Conservation (phyloP, 2,888 invertebrate genomes). For the Beris chalybata region DNA sequence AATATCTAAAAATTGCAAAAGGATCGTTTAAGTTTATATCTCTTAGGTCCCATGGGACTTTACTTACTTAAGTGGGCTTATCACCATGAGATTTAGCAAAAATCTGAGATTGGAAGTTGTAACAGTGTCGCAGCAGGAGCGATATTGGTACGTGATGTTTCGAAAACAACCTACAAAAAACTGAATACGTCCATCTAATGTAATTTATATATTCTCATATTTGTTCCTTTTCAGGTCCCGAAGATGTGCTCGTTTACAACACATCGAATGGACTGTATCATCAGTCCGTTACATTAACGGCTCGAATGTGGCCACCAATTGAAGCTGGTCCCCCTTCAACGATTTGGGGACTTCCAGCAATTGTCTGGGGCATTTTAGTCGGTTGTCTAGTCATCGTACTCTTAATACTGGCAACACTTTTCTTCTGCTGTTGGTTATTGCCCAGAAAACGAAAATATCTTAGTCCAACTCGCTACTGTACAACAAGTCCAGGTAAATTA, state of each 20-base stretch:
- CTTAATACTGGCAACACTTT: constrained; percentile 37
- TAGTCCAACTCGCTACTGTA: constrained; percentile 39
- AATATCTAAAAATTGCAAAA: too few relatives aligned
- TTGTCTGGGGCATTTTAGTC: constrained; percentile 41
- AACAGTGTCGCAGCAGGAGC: too few relatives aligned
- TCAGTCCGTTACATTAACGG: constrained; percentile 52
- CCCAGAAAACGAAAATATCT: constrained; percentile 41
- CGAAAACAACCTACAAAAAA: too few relatives aligned
- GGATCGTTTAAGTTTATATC: too few relatives aligned
- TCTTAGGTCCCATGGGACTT: too few relatives aligned
- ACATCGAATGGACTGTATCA: constrained; percentile 46
- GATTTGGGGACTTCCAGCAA: constrained; percentile 41
- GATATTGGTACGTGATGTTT: too few relatives aligned
- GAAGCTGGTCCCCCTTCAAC: constrained; percentile 41
- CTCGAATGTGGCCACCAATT: constrained; percentile 50
- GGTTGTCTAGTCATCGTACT: constrained; percentile 39
- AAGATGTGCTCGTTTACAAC: constrained; percentile 40
- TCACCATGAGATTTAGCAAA: too few relatives aligned
- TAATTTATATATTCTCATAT: background rate
- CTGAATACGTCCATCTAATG: too few relatives aligned
- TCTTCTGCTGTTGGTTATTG: constrained; percentile 42
- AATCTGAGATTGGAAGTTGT: too few relatives aligned
- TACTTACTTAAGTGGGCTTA: too few relatives aligned
- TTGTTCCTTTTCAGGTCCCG: constrained; percentile 37
- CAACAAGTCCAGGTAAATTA: constrained; percentile 38